A percentile compares a stretch with the other conserved stretches of the same genome.
Evolutionary conservation across 2,113 vertebrate genomes (phyloP).

Genomic region (Mustelus asterias): DNA sequence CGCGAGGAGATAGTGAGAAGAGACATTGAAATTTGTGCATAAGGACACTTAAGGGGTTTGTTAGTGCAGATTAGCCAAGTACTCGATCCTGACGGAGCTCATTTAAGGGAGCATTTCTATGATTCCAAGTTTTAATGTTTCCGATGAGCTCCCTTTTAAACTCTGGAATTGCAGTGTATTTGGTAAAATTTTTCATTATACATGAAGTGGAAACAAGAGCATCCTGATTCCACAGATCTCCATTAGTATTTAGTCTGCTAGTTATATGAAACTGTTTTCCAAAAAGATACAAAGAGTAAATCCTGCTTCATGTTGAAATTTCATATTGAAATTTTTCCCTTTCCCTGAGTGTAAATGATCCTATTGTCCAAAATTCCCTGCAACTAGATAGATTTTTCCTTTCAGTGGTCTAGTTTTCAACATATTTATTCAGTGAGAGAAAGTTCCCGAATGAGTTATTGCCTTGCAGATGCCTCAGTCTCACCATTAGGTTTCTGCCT

Average conservation of each 20-base stretch:
- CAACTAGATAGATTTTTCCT: not conserved
- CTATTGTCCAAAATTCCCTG: not conserved
- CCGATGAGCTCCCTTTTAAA: not conserved
- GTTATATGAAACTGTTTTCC: not conserved
- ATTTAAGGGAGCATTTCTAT: not conserved
- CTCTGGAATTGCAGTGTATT: not conserved
- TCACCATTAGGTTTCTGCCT: not conserved
- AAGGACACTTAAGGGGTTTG: not conserved
- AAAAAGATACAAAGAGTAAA: not conserved
- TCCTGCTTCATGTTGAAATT: not conserved
- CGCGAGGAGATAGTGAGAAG: not conserved
- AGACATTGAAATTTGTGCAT: not conserved
- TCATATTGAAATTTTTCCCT: not conserved
- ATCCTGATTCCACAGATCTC: not conserved
- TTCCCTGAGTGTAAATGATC: not conserved
- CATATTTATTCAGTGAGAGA: not conserved
- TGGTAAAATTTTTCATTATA: not conserved
- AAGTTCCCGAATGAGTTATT: not conserved
- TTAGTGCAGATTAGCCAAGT: not conserved
- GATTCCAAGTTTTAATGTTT: not conserved
- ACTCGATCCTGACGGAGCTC: not conserved
- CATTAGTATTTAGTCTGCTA: not conserved
- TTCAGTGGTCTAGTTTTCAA: not conserved
- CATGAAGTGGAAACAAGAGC: not conserved
- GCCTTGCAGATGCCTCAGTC: not conserved